A percentile compares a stretch with the other conserved stretches of the same genome.
Conservation (phyloP, 1,140 invertebrate genomes). For the Pseudomyrmex cubaensis region DNA sequence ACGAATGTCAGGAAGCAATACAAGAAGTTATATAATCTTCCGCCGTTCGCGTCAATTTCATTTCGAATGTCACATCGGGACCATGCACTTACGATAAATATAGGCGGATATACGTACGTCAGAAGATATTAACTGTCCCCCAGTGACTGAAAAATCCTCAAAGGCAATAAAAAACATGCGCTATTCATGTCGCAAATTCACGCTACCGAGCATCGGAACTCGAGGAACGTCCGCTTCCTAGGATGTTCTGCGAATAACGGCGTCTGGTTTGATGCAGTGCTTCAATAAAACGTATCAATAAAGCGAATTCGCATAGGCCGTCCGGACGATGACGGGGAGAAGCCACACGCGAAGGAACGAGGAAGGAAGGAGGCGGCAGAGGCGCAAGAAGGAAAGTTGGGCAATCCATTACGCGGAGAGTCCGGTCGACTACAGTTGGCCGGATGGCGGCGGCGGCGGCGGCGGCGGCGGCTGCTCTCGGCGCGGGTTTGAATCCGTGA, state of each 20-base stretch:
- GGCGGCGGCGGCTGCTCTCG: conserved; percentile 53
- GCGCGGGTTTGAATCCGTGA: conserved; percentile 68
- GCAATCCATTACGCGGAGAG: conserved; percentile 70
- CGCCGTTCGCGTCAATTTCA: conserved; percentile 1
- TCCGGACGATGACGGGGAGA: conserved; percentile 45
- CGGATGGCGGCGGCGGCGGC: conserved; percentile 63
- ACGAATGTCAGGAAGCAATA: neutral
- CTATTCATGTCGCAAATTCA: conserved; percentile 38
- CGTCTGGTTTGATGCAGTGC: conserved; percentile 60
- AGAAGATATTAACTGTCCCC: conserved; percentile 2
- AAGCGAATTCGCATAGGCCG: conserved; percentile 65
- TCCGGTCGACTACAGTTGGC: conserved; percentile 59
- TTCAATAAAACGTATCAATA: conserved; percentile 72
- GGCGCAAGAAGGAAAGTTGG: conserved; percentile 69
- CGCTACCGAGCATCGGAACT: neutral
- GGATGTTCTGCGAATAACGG: conserved; percentile 38
- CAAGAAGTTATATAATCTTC: neutral
- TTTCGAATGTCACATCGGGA: neutral
- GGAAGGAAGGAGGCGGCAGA: conserved; percentile 44
- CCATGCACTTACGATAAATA: conserved; percentile 19
- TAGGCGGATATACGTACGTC: neutral
- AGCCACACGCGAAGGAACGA: conserved; percentile 23
- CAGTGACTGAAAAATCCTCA: conserved; percentile 43
- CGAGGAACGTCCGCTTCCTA: conserved; percentile 25
- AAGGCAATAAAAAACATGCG: conserved; percentile 27